phyloP scores from a whole-genome alignment of 2,113 vertebrate species.

The Planiliza haematocheilus region DNA sequence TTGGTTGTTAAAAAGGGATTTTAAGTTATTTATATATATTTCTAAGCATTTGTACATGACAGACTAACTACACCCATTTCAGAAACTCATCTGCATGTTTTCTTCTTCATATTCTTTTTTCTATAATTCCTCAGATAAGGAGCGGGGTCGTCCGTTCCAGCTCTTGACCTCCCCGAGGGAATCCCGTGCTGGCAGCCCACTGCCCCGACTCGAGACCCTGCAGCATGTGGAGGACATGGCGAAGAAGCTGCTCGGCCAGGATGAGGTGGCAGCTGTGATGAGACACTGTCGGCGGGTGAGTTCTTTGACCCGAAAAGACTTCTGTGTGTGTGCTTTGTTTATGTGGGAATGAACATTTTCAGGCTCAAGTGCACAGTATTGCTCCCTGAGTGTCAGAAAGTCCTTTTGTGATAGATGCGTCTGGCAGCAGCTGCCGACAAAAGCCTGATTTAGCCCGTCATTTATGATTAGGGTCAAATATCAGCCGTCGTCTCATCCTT shows the following conservation, averaged over 20 bases:
- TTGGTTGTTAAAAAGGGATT: too few species aligned
- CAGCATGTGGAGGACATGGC: constrained; percentile 89
- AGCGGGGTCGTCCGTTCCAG: constrained; percentile 70
- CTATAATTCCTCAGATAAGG: constrained; percentile 70
- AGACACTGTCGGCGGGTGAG: constrained; percentile 93
- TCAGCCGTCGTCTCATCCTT: constrained; percentile 44
- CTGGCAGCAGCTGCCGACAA: constrained; percentile 39
- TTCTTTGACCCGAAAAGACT: constrained; percentile 8
- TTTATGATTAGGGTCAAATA: constrained; percentile 65
- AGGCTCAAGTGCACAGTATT: constrained; percentile 24
- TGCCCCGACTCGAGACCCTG: constrained; percentile 75
- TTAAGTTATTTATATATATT: too few species aligned
- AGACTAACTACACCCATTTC: neutral
- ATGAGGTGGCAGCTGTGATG: constrained; percentile 90
- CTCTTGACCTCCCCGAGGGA: constrained; percentile 76
- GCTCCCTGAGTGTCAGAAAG: constrained; percentile 15
- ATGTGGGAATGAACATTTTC: constrained; percentile 31
- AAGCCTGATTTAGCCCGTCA: constrained; percentile 54
- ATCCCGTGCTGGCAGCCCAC: constrained; percentile 72
- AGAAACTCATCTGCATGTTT: neutral
- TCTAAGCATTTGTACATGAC: neutral
- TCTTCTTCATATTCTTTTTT: neutral
- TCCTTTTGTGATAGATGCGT: constrained; percentile 36
- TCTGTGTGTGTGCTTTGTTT: constrained; percentile 10
- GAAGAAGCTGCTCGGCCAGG: constrained; percentile 87